Conservation (phyloP, 2,797 vertebrate genomes). For the Philypnodon macrostomus region DNA sequence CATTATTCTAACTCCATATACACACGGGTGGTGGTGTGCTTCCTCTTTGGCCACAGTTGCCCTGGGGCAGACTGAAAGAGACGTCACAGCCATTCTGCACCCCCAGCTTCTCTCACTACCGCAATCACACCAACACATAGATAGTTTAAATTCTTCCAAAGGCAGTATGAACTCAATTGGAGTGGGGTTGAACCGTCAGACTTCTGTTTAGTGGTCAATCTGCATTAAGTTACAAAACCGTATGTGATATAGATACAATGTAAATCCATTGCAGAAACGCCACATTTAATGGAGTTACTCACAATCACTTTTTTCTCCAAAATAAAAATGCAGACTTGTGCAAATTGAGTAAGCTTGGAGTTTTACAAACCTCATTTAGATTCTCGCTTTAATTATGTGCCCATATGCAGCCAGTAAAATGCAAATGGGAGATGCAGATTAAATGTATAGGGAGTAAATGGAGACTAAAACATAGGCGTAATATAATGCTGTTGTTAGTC, state of each 20-base stretch:
- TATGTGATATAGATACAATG: background rate
- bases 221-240: too few relatives aligned
- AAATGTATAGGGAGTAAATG: background rate
- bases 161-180: too few relatives aligned
- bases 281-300: background rate
- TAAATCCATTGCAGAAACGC: background rate
- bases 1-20: too few relatives aligned
- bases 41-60: too few relatives aligned
- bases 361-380: constrained; percentile 10
- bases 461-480: background rate
- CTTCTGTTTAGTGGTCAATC: too few relatives aligned
- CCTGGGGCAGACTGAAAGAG: too few relatives aligned
- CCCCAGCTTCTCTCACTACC: too few relatives aligned
- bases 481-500: constrained; percentile 1
- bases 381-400: constrained; percentile 2
- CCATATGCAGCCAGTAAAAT: constrained; percentile 5
- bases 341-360: background rate
- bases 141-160: too few relatives aligned
- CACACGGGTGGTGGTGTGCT: too few relatives aligned
- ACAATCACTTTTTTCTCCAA: background rate
- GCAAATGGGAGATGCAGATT: constrained; percentile 4
- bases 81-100: too few relatives aligned
- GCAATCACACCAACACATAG: too few relatives aligned
- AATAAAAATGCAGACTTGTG: constrained; percentile 2
- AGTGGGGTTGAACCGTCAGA: too few relatives aligned